These are phyloP conservation scores for Macaria notata DNA, from an alignment of 2,888 invertebrate genomes.

Conservation along the genomic window DNA sequence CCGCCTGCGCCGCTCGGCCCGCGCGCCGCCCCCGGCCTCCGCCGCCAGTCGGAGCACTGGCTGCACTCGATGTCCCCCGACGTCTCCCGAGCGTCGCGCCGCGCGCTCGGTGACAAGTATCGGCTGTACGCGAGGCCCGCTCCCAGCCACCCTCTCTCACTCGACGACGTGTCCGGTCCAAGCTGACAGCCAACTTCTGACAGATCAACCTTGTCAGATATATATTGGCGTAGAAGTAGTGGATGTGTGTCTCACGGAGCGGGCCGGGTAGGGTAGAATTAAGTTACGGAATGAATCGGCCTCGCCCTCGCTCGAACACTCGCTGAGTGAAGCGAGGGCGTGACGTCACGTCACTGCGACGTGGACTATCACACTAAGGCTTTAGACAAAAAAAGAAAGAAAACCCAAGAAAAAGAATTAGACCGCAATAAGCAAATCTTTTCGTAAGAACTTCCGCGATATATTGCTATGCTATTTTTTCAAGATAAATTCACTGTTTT, in stretches of 20 bases:
- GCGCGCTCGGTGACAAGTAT: no score
- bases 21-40: conserved; percentile 26
- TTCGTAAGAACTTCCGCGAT: conserved; percentile 12
- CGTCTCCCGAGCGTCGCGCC: no score
- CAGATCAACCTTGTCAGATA: no score
- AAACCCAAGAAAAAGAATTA: conserved; percentile 20
- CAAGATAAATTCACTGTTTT: conserved; percentile 20
- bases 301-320: conserved; percentile 5
- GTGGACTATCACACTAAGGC: conserved; percentile 27
- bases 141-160: no score
- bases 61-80: background rate
- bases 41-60: background rate
- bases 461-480: conserved; percentile 11
- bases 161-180: no score
- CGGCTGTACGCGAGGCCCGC: no score
- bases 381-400: conserved; percentile 28
- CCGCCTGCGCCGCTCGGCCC: conserved; percentile 37
- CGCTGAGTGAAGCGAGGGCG: conserved; percentile 11
- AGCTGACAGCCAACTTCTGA: no score
- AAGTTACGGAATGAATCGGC: conserved; percentile 4
- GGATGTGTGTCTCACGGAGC: conserved; percentile 1
- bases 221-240: no score
- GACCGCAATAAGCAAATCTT: conserved; percentile 15
- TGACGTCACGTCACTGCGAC: conserved; percentile 17
- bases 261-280: conserved; percentile 17